Percentiles rank a stretch among this genome's conserved stretches.
These are phyloP conservation scores for Borostomias antarcticus DNA, from an alignment of 2,797 vertebrate genomes.

Conservation along the genomic window DNA sequence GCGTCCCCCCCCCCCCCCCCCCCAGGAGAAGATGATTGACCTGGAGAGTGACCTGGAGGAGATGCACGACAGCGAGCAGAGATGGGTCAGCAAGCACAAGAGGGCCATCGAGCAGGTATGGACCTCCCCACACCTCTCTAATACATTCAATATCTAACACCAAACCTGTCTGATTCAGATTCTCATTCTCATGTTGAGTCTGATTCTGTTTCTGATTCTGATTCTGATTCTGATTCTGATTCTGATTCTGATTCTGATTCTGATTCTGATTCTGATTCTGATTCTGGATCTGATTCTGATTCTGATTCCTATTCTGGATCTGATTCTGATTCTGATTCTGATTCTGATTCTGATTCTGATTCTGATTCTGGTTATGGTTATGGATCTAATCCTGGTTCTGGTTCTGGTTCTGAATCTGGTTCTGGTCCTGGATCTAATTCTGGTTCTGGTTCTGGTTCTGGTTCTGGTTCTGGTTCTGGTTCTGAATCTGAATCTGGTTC, in stretches of 20 bases:
- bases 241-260: no score
- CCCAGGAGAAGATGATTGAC: conserved; percentile 77
- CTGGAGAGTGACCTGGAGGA: conserved; percentile 78
- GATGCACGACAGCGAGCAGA: conserved; percentile 75
- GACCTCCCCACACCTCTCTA: not conserved
- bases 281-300: not conserved
- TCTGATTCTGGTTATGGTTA: not conserved
- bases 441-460: no score
- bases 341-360: no score
- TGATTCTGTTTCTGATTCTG: no score
- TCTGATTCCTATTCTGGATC: not conserved
- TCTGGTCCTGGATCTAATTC: no score
- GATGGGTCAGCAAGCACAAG: conserved; percentile 74
- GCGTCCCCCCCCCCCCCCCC: not conserved
- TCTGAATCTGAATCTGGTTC: no score
- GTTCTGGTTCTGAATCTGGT: not conserved
- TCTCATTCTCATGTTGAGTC: no score
- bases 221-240: no score
- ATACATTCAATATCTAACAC: no score
- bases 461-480: no score
- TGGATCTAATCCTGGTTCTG: not conserved
- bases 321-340: no score
- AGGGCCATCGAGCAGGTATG: conserved; percentile 75
- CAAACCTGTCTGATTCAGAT: no score
- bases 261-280: not conserved